phyloP scores from a whole-genome alignment of 35 echinoderm and acorn worm species.

The Strongylocentrotus purpuratus region DNA sequence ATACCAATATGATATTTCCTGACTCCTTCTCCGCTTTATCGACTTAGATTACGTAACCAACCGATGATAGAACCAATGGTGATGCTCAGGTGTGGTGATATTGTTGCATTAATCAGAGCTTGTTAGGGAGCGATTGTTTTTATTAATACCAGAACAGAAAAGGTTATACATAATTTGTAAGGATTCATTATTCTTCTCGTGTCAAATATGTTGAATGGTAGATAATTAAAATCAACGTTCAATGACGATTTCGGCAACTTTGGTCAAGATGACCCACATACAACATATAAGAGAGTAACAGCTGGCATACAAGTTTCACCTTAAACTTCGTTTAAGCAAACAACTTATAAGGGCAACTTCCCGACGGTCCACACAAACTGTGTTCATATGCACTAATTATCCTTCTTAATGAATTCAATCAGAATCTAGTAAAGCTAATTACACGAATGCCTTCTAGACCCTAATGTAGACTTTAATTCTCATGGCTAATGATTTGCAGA shows the following conservation, averaged over 20 bases:
- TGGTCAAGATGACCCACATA: not conserved
- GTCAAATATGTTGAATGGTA: too few relatives aligned
- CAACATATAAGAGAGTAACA: not conserved
- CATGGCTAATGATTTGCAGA: not conserved
- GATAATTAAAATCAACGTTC: too few relatives aligned
- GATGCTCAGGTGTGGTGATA: too few relatives aligned
- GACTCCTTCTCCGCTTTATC: too few relatives aligned
- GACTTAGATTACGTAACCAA: too few relatives aligned
- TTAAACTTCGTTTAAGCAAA: not conserved
- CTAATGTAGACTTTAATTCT: not conserved
- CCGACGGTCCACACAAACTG: not conserved
- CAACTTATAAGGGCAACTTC: not conserved
- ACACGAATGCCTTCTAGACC: not conserved
- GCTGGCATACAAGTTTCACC: not conserved
- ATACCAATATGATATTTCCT: too few relatives aligned
- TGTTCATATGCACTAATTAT: not conserved
- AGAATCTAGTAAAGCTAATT: not conserved
- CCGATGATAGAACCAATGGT: too few relatives aligned
- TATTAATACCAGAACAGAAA: too few relatives aligned
- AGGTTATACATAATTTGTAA: too few relatives aligned
- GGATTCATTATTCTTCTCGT: too few relatives aligned
- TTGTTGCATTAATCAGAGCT: too few relatives aligned
- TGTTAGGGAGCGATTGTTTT: too few relatives aligned
- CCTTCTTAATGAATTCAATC: not conserved
- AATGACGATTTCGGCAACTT: not conserved